Percentiles rank a stretch among this genome's conserved stretches.
These are phyloP conservation scores for Rhombomys opimus DNA, from an alignment of 2,113 vertebrate species.

Conservation along the genomic window DNA sequence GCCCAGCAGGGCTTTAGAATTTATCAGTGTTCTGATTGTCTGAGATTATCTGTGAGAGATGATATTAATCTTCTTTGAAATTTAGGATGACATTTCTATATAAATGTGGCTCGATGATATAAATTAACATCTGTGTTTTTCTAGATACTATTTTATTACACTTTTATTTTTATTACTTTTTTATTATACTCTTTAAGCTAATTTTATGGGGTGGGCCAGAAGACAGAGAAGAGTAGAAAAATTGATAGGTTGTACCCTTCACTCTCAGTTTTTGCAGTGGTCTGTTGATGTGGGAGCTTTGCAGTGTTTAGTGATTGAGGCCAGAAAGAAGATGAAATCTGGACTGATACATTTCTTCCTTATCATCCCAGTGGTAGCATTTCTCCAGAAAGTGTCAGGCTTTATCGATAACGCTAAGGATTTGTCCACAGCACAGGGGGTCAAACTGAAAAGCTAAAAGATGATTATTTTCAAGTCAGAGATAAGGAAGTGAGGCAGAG, in stretches of 20 bases:
- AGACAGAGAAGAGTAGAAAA: neutral
- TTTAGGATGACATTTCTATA: neutral
- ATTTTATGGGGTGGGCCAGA: neutral
- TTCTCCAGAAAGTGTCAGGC: conserved; percentile 25
- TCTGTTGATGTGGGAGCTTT: conserved; percentile 10
- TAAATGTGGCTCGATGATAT: neutral
- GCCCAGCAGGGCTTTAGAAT: neutral
- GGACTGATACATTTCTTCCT: neutral
- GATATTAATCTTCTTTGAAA: neutral
- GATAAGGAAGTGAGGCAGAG: conserved; percentile 8
- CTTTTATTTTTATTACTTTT: neutral
- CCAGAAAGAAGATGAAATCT: conserved; percentile 3
- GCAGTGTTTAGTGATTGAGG: conserved; percentile 4
- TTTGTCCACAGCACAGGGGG: neutral
- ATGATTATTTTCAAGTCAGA: neutral
- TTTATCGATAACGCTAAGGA: conserved; percentile 30
- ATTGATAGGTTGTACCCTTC: neutral
- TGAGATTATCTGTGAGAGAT: neutral
- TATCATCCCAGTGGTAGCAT: conserved; percentile 40
- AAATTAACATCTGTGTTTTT: neutral
- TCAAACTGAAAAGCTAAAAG: conserved; percentile 47
- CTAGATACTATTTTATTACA: neutral
- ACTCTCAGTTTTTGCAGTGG: conserved; percentile 7
- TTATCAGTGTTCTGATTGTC: neutral
- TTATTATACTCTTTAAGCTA: neutral